These are phyloP conservation scores for Carapus acus DNA, from an alignment of 2,797 vertebrate species.

Conservation along the genomic window DNA sequence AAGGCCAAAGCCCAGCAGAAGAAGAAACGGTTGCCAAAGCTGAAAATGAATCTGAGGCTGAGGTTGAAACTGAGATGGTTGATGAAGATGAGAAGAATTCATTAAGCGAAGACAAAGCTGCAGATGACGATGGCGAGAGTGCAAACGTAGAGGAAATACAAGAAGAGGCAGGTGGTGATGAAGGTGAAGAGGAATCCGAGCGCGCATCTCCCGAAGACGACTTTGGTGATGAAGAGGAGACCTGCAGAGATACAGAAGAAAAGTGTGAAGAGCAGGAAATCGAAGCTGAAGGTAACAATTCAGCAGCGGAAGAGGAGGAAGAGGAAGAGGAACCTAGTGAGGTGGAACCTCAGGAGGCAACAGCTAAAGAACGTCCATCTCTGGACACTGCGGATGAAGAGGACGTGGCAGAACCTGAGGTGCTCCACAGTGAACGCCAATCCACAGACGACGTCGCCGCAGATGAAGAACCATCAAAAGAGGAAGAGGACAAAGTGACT, in stretches of 20 bases:
- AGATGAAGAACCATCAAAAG: conserved; percentile 28
- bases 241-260: conserved; percentile 9
- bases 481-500: conserved; percentile 42
- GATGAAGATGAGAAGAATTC: background rate
- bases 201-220: too few species aligned
- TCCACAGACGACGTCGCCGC: conserved; percentile 46
- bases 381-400: conserved; percentile 24
- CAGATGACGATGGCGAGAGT: conserved; percentile 7
- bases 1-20: conserved; percentile 4
- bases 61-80: background rate
- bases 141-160: too few species aligned
- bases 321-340: conserved; percentile 54
- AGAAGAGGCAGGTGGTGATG: conserved; percentile 15
- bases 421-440: too few species aligned
- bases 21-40: conserved; percentile 8
- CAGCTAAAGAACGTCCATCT: background rate
- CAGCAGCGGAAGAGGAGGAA: conserved; percentile 28
- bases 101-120: too few species aligned
- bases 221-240: too few species aligned
- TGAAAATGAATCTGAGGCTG: conserved; percentile 21
- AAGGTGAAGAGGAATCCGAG: background rate
- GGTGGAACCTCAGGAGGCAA: conserved; percentile 26
- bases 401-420: conserved; percentile 15
- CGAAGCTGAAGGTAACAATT: conserved; percentile 32
- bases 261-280: conserved; percentile 20